These are phyloP conservation scores for Villa cingulata DNA, from an alignment of 2,888 invertebrate genomes.

Conservation along the genomic window DNA sequence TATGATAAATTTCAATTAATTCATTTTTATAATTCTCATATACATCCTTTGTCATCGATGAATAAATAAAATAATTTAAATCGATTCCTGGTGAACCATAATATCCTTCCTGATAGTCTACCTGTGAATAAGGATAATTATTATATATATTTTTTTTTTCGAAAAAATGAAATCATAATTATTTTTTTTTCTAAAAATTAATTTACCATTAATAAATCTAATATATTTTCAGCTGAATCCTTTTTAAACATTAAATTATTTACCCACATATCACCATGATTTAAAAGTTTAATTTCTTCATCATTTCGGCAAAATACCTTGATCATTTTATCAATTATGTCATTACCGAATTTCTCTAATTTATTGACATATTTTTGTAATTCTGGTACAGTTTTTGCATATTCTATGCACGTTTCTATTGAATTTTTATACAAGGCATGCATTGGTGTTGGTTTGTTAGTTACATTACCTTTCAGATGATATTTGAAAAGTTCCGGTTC, in stretches of 20 bases:
- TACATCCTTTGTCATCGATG: conserved; percentile 21
- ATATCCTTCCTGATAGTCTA: conserved; percentile 27
- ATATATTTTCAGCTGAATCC: conserved; percentile 22
- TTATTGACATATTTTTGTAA: conserved; percentile 19
- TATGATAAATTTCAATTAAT: conserved; percentile 19
- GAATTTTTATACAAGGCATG: conserved; percentile 21
- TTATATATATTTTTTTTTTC: no score
- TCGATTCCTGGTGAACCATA: conserved; percentile 27
- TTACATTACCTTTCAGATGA: conserved; percentile 21
- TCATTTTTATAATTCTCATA: conserved; percentile 18
- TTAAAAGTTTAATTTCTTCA: conserved; percentile 32
- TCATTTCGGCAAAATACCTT: conserved; percentile 21
- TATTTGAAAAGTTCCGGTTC: conserved; percentile 21
- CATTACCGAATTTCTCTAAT: conserved; percentile 17
- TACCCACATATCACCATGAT: conserved; percentile 39
- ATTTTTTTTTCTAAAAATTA: no score
- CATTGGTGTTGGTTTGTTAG: conserved; percentile 20
- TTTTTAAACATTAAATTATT: conserved; percentile 39
- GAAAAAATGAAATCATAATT: no score
- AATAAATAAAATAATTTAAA: conserved; percentile 24
- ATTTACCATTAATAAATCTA: conserved; percentile 32
- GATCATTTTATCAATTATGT: conserved; percentile 21
- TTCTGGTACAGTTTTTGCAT: conserved; percentile 16
- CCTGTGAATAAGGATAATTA: conserved; percentile 17
- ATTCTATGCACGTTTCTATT: conserved; percentile 20